A percentile compares a stretch with the other conserved stretches of the same genome.
These are phyloP conservation scores for Gavialis gangeticus DNA, from an alignment of 2,113 vertebrate species.

Conservation along the genomic window DNA sequence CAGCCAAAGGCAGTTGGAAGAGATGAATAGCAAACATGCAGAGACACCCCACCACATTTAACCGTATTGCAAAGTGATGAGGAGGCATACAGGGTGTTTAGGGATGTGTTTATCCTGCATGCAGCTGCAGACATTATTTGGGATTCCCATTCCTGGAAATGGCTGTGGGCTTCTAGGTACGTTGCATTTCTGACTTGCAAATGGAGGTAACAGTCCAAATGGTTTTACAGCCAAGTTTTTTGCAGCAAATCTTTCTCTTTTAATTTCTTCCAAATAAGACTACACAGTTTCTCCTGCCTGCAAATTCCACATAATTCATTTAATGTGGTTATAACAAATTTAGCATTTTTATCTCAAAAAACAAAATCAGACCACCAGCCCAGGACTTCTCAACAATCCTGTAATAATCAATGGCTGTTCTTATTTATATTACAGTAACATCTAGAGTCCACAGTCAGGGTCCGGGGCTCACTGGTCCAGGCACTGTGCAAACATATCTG, in stretches of 20 bases:
- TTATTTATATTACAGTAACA: background rate
- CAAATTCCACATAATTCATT: background rate
- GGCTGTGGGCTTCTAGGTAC: background rate
- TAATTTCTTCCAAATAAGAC: background rate
- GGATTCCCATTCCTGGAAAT: background rate
- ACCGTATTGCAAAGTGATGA: background rate
- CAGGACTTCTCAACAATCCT: background rate
- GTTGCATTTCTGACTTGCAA: background rate
- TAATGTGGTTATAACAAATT: background rate
- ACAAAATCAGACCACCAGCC: background rate
- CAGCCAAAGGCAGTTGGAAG: fast-evolving
- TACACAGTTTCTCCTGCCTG: background rate
- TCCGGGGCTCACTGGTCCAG: background rate
- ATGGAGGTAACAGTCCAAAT: background rate
- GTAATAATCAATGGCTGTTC: background rate
- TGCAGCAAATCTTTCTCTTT: background rate
- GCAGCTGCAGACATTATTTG: background rate
- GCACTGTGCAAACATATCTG: background rate
- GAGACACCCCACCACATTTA: background rate
- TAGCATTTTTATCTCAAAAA: background rate
- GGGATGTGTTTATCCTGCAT: slow-evolving; percentile 30
- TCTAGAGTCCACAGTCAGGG: background rate
- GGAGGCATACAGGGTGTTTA: background rate
- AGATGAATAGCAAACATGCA: background rate
- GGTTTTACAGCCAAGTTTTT: background rate